These are phyloP conservation scores for human (Homo sapiens) DNA, from an alignment of 2,113 vertebrate species.

Conservation along the genomic window GRCh38 chr3:33570501-33571000, in stretches of 20 bases:
- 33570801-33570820: conserved; percentile 74
- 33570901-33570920: no score
- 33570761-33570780: conserved; percentile 98
- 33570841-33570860: conserved; percentile 41
- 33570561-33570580: conserved; percentile 28
- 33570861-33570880: not conserved
- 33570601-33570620: conserved; percentile 41
- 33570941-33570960: no score
- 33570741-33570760: conserved; percentile 99
- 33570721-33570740: conserved; percentile 99
- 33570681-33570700: not conserved
- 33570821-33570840: not conserved
- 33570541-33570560: conserved; percentile 11
- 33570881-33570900: not conserved
- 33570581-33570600: not conserved
- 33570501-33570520: not conserved
- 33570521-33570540: not conserved
- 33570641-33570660: not conserved
- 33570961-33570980: no score
- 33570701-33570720: conserved; percentile 63
- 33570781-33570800: conserved; percentile 93
- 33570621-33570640: not conserved
- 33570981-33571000: no score
- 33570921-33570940: no score
- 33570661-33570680: not conserved